phyloP scores from a whole-genome alignment of 2,888 invertebrate species.

The Torymus auratus region DNA sequence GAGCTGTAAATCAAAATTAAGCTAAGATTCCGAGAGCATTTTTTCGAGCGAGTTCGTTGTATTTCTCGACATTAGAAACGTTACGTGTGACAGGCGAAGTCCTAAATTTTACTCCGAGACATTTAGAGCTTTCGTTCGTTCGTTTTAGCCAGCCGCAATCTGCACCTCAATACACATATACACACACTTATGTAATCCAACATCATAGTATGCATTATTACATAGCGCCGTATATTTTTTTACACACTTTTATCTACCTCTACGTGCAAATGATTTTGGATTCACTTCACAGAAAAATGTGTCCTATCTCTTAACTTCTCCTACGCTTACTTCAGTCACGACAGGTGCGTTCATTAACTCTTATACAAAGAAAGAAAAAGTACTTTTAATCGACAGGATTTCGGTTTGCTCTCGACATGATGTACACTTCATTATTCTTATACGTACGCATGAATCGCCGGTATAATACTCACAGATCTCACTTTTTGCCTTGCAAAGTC shows the following conservation, averaged over 20 bases:
- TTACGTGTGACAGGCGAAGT: no score
- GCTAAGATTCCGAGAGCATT: not conserved
- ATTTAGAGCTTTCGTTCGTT: conserved; percentile 31
- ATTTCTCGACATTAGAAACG: not conserved
- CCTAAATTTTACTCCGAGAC: conserved; percentile 19
- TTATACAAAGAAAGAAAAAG: no score
- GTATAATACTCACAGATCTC: conserved; percentile 2
- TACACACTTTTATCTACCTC: conserved; percentile 49
- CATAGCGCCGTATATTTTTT: conserved; percentile 33
- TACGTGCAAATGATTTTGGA: conserved; percentile 52
- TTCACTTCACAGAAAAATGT: conserved; percentile 5
- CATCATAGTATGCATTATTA: conserved; percentile 43
- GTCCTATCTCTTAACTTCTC: conserved; percentile 8
- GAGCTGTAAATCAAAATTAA: conserved; percentile 2
- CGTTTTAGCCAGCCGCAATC: not conserved
- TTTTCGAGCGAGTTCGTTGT: not conserved
- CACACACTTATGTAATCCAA: conserved; percentile 39
- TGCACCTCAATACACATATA: not conserved
- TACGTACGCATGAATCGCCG: no score
- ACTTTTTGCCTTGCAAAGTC: conserved; percentile 24
- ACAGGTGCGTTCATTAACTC: no score
- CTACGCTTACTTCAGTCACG: not conserved
- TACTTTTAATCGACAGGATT: no score
- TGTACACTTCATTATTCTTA: no score
- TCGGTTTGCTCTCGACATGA: no score